Evolutionary conservation across 2,113 vertebrate species (phyloP).

Genomic region (Xerus inauris): DNA sequence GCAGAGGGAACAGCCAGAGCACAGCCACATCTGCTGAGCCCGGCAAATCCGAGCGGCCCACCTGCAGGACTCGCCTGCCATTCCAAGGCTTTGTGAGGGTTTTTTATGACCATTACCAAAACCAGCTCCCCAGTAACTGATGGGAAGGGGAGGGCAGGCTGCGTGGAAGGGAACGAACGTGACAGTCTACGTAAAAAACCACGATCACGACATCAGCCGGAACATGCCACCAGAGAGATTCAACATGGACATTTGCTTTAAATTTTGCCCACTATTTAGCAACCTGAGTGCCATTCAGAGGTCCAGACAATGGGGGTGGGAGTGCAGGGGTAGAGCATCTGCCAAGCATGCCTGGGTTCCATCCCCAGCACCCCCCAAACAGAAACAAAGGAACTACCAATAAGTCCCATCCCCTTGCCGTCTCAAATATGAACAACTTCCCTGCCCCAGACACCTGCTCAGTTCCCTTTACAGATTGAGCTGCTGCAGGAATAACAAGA

Average conservation of each 20-base stretch:
- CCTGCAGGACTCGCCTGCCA: not conserved
- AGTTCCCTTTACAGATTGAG: not conserved
- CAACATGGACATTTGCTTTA: conserved; percentile 1
- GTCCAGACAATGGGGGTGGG: not conserved
- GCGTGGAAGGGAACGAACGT: not conserved
- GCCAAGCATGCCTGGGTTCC: not conserved
- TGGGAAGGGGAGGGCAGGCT: not conserved
- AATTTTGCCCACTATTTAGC: not conserved
- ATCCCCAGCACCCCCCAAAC: not conserved
- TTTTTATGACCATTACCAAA: not conserved
- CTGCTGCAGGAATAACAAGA: not conserved
- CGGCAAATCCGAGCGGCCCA: not conserved
- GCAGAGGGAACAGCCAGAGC: not conserved
- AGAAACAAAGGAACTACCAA: not conserved
- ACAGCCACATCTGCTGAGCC: not conserved
- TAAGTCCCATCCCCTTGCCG: not conserved
- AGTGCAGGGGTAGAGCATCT: not conserved
- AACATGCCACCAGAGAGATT: conserved; percentile 2
- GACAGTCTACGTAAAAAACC: not conserved
- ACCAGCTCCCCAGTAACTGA: not conserved
- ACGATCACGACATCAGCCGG: not conserved
- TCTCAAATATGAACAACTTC: not conserved
- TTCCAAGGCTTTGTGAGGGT: not conserved
- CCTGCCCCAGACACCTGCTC: not conserved
- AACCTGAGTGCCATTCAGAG: not conserved